A percentile compares a stretch with the other conserved stretches of the same genome.
Evolutionary conservation across 2,113 vertebrate species (phyloP).

Genomic region (Heteronetta atricapilla): DNA sequence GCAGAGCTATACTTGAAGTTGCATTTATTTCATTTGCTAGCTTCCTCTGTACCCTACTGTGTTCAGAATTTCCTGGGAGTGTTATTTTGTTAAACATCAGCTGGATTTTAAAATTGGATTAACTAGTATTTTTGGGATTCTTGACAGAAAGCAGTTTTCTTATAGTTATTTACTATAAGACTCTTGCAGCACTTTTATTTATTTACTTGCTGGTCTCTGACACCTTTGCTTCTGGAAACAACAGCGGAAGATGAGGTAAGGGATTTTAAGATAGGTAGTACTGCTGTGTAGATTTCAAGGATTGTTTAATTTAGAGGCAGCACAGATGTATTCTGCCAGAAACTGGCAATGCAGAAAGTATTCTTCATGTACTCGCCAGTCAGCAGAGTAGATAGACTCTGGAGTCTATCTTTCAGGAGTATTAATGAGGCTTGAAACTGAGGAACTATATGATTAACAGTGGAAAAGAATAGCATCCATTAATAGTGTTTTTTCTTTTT

Average conservation of each 20-base stretch:
- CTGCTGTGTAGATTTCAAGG: neutral
- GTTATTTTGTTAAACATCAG: neutral
- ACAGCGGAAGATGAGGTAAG: neutral
- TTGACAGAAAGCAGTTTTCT: neutral
- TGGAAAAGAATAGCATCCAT: neutral
- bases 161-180: neutral
- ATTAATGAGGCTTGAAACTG: neutral
- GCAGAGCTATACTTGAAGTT: neutral
- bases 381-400: neutral
- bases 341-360: neutral
- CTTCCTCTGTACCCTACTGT: neutral
- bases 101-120: neutral
- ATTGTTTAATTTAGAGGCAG: neutral
- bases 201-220: neutral
- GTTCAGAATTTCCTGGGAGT: conserved; percentile 9
- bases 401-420: neutral
- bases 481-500: neutral
- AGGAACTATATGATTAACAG: neutral
- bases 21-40: neutral
- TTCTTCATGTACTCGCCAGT: neutral
- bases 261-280: neutral
- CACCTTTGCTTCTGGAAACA: neutral
- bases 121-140: neutral
- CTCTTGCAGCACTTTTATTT: neutral
- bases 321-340: neutral